These are phyloP conservation scores for Acronicta psi DNA, from an alignment of 2,888 invertebrate genomes.

Conservation along the genomic window DNA sequence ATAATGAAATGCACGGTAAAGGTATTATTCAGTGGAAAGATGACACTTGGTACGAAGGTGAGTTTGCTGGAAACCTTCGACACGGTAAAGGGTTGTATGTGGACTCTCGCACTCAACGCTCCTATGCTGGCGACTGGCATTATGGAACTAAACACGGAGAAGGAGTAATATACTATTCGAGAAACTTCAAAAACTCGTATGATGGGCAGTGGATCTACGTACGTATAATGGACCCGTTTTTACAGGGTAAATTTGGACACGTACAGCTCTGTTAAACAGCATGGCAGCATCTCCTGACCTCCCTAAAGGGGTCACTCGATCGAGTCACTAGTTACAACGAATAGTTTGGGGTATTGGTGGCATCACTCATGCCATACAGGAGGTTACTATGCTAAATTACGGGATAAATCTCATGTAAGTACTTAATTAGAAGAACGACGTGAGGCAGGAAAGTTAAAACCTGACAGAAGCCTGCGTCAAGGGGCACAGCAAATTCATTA, in stretches of 20 bases:
- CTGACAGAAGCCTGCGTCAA: too few relatives aligned
- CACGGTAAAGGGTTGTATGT: constrained; percentile 87
- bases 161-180: constrained; percentile 75
- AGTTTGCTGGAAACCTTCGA: constrained; percentile 87
- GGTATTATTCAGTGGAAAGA: constrained; percentile 88
- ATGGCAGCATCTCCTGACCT: too few relatives aligned
- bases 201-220: constrained; percentile 81
- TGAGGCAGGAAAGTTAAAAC: too few relatives aligned
- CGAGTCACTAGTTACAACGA: too few relatives aligned
- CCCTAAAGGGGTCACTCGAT: too few relatives aligned
- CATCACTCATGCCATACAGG: too few relatives aligned
- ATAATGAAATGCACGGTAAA: constrained; percentile 87
- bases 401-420: too few relatives aligned
- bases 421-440: too few relatives aligned
- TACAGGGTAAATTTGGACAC: neutral
- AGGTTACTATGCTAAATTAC: too few relatives aligned
- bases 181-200: constrained; percentile 73
- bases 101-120: constrained; percentile 76
- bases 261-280: too few relatives aligned
- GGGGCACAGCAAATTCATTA: too few relatives aligned
- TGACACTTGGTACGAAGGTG: constrained; percentile 89
- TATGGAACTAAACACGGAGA: constrained; percentile 83
- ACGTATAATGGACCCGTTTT: constrained; percentile 50
- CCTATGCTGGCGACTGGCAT: constrained; percentile 83
- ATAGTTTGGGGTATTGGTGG: too few relatives aligned